Conservation (phyloP, 1,140 invertebrate genomes). For the Sweltsa coloradensis region DNA sequence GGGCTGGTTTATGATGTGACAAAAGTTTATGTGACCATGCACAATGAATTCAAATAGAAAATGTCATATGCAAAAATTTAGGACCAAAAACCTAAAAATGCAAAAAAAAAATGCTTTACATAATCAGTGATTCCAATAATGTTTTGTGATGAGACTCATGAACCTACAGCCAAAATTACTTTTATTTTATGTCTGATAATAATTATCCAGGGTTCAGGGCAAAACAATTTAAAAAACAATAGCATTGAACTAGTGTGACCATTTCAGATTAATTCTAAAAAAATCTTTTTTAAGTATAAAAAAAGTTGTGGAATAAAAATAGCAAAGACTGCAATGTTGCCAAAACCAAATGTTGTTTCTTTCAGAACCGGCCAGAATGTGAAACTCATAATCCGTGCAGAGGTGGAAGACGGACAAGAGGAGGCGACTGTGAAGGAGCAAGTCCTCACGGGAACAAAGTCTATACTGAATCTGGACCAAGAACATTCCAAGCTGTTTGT, state of each 20-base stretch:
- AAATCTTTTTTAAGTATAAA: neutral
- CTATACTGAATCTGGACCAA: constrained; percentile 76
- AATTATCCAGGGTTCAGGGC: too few species aligned
- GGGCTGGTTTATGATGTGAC: too few species aligned
- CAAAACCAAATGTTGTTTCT: constrained; percentile 16
- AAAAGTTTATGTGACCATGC: too few species aligned
- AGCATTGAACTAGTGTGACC: neutral
- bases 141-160: too few species aligned
- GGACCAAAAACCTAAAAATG: too few species aligned
- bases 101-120: too few species aligned
- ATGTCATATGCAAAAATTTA: too few species aligned
- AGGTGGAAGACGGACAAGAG: constrained; percentile 46
- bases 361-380: constrained; percentile 68
- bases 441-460: constrained; percentile 50
- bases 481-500: constrained; percentile 80
- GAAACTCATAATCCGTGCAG: constrained; percentile 67
- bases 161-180: too few species aligned
- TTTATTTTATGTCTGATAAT: neutral
- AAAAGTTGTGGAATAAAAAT: constrained; percentile 1
- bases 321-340: neutral
- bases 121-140: too few species aligned
- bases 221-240: neutral
- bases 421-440: constrained; percentile 40
- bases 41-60: too few species aligned
- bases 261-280: too few species aligned